These are phyloP conservation scores for Corvus cornix DNA, from an alignment of 2,113 vertebrate genomes.

Conservation along the genomic window DNA sequence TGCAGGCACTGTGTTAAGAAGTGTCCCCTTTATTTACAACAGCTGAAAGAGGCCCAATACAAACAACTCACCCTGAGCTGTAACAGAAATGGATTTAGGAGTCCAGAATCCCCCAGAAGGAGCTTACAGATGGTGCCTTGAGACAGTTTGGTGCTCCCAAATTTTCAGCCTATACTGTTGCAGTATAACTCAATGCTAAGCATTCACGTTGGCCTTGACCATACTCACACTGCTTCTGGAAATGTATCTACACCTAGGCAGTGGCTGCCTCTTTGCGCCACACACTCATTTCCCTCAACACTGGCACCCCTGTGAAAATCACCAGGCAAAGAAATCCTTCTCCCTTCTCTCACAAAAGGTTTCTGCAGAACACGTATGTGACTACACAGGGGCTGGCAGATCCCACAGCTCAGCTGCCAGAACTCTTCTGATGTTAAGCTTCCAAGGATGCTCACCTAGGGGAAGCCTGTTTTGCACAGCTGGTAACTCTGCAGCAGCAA, in stretches of 20 bases:
- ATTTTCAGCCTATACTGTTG: not conserved
- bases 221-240: not conserved
- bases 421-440: not conserved
- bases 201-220: fast-evolving
- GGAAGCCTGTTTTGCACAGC: not conserved
- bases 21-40: not conserved
- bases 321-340: not conserved
- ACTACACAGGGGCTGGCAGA: not conserved
- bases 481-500: not conserved
- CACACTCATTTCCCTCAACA: not conserved
- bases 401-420: not conserved
- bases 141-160: not conserved
- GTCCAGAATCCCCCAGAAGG: not conserved
- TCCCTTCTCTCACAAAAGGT: not conserved
- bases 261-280: not conserved
- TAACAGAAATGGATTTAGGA: not conserved
- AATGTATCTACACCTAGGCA: not conserved
- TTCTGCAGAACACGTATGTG: not conserved
- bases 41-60: not conserved
- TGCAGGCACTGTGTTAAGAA: not conserved
- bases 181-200: not conserved
- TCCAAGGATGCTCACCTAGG: not conserved
- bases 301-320: not conserved
- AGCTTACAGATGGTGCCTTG: not conserved
- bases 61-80: not conserved